Percentiles rank a stretch among this genome's conserved stretches.
These are phyloP conservation scores for Trisateles emortualis DNA, from an alignment of 2,888 invertebrate species.

Conservation along the genomic window DNA sequence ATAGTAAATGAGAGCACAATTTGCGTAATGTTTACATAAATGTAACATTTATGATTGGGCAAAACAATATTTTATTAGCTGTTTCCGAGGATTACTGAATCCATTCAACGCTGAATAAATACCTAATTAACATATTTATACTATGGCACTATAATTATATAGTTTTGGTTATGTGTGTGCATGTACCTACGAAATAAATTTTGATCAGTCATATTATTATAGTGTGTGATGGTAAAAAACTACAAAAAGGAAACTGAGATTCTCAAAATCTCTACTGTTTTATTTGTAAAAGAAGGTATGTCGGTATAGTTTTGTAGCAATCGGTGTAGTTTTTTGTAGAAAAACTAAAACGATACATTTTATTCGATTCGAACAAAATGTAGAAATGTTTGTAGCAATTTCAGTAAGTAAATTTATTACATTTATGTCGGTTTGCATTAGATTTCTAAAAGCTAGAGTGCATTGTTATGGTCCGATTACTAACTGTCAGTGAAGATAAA, in stretches of 20 bases:
- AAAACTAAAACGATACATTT: not conserved
- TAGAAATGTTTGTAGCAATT: not conserved
- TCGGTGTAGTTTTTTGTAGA: not conserved
- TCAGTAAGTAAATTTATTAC: not conserved
- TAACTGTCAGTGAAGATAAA: conserved; percentile 12
- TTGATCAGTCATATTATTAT: not conserved
- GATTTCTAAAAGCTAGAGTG: not conserved
- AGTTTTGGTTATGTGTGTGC: not conserved
- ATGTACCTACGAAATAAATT: not conserved
- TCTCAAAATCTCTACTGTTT: not conserved
- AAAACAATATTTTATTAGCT: conserved; percentile 6
- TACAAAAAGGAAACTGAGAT: not conserved
- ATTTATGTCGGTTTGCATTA: not conserved
- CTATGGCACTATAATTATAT: not conserved
- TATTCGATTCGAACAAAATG: not conserved
- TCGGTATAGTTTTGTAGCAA: not conserved
- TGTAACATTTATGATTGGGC: not conserved
- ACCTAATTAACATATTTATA: not conserved
- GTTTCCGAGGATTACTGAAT: conserved; percentile 2
- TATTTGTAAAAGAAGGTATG: not conserved
- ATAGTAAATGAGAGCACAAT: conserved; percentile 7
- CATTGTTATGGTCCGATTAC: conserved; percentile 4
- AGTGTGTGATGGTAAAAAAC: not conserved
- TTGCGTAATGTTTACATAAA: conserved; percentile 5
- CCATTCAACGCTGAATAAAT: not conserved